Evolutionary conservation across 2,113 vertebrate species (phyloP), one percentile per base, ranked within the genome.

Genomic region (Ophthalmolycus amberensis): DNA sequence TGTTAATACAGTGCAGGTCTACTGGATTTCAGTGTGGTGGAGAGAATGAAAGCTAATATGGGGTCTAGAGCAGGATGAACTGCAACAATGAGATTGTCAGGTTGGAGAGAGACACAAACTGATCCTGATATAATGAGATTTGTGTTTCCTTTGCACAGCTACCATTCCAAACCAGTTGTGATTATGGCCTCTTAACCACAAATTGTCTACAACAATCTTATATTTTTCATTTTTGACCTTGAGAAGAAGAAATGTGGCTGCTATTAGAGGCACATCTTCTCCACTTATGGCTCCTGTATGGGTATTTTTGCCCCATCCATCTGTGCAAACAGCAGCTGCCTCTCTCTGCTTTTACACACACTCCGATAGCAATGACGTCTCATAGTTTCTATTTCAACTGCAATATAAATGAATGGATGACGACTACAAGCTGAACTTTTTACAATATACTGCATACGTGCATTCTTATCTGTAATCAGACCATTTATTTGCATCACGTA

Each of bases 1-100:
- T 63, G 66, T 80, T 89, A 86, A 89, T 73, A 71, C n/a, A 56
- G 68, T 77, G 56, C 9, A 18, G 87, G 50, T 70, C 69, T 44
- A 32, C 52, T 62, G 73, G 16, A 50, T 84, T 37, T 71, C 68
- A 63, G 46, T 50, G 40, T 63, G 25, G 60, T 64, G 63, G 52
- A 56, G 42, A 65, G 46, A 83, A 79, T 83, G 69, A 89, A 92
- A 79, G 50, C 38, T 84, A 84, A 75, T 89, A 75, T 79, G 38
- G 40, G 73, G 75, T 80, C 56, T 42, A 67, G 50, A 52, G 20
- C n/a, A 50, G 25, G 72, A 79, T 64, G 56, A 77, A 67, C 11
- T 59, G 64, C 70, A 68, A 86, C 12, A 38, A 46, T 64, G 20
- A 65, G 18, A 16, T 7, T n/a, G 37, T 25, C 25, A 37, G 63